Evolutionary conservation across 1,140 invertebrate species (phyloP).

Genomic region (Calliopsis andreniformis): DNA sequence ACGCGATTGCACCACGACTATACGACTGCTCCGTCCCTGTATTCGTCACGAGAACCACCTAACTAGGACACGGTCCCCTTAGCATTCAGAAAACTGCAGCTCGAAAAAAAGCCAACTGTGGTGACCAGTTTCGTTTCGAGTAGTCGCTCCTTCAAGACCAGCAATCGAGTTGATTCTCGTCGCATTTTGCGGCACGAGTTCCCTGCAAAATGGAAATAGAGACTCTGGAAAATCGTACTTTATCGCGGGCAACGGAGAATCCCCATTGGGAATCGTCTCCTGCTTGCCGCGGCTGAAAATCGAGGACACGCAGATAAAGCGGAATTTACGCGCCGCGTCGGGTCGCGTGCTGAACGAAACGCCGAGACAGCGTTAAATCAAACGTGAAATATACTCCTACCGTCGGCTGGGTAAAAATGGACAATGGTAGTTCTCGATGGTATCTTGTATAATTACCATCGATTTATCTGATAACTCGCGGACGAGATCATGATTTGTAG

Average conservation of each 20-base stretch:
- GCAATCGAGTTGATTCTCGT: no score
- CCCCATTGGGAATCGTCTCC: not conserved
- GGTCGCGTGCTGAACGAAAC: slow-evolving; percentile 11
- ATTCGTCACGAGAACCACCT: no score
- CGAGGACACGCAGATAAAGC: slow-evolving; percentile 17
- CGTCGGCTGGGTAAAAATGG: not conserved
- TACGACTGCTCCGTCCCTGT: no score
- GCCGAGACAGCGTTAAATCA: slow-evolving; percentile 3
- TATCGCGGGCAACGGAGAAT: not conserved
- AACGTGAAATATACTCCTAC: not conserved
- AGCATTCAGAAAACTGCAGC: no score
- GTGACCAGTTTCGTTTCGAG: no score
- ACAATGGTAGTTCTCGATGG: not conserved
- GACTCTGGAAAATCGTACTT: not conserved
- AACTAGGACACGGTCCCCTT: no score
- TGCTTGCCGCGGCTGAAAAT: slow-evolving; percentile 1
- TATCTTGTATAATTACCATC: not conserved
- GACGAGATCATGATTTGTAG: not conserved
- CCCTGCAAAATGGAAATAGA: not conserved
- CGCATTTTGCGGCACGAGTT: no score
- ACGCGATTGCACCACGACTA: no score
- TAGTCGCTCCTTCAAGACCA: no score
- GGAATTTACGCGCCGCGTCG: slow-evolving; percentile 22
- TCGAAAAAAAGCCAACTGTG: no score
- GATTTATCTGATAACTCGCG: not conserved